These are phyloP conservation scores for Nannobrachium achirus DNA, from an alignment of 2,113 vertebrate species.

Conservation along the genomic window DNA sequence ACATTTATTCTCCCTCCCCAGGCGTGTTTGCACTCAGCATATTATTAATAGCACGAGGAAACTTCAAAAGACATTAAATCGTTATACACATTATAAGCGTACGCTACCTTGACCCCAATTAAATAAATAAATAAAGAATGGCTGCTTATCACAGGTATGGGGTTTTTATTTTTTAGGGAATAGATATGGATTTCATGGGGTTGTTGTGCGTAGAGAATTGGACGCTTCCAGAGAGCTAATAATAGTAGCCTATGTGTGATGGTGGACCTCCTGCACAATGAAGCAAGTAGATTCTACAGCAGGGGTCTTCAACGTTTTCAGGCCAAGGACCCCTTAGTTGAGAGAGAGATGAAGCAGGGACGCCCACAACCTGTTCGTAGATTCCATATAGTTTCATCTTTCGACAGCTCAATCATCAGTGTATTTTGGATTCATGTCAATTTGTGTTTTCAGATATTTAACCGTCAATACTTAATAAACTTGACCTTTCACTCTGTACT, in stretches of 20 bases:
- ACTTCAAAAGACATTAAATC: slow-evolving; percentile 12
- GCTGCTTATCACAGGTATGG: too few relatives aligned
- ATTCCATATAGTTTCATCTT: too few relatives aligned
- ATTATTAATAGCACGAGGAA: slow-evolving; percentile 4
- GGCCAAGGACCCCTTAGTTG: too few relatives aligned
- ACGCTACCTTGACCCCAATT: neutral
- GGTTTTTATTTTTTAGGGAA: neutral
- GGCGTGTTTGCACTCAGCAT: neutral
- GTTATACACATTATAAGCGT: slow-evolving; percentile 4
- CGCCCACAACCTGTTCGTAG: too few relatives aligned
- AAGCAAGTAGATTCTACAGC: too few relatives aligned
- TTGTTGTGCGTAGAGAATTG: slow-evolving; percentile 22
- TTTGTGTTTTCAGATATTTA: too few relatives aligned
- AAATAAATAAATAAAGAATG: neutral
- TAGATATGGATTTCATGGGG: slow-evolving; percentile 10
- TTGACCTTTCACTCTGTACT: too few relatives aligned
- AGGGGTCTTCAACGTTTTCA: too few relatives aligned
- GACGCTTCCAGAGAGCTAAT: slow-evolving; percentile 28
- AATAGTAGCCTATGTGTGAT: slow-evolving; percentile 27
- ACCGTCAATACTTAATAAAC: too few relatives aligned
- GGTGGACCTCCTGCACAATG: slow-evolving; percentile 46
- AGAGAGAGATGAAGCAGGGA: too few relatives aligned
- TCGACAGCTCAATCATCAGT: too few relatives aligned
- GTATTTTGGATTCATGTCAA: too few relatives aligned
- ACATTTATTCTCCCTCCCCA: neutral